Conservation (phyloP, 2,113 vertebrate species). For the Eupsittula cactorum region DNA sequence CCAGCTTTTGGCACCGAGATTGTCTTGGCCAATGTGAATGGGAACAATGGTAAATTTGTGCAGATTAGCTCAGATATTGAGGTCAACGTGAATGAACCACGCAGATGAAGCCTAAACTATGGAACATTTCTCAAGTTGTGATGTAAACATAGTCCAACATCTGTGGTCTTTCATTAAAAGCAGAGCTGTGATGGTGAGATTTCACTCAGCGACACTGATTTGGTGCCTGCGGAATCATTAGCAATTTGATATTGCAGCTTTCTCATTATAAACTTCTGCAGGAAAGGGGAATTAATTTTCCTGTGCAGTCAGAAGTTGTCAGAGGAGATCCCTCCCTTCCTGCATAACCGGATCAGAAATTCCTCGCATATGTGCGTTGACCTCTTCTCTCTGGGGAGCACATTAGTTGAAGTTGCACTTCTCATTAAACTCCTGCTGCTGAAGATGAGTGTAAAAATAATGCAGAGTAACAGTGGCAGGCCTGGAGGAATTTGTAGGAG, state of each 20-base stretch:
- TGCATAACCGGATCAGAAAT: not conserved
- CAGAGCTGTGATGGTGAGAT: not conserved
- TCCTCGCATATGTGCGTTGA: not conserved
- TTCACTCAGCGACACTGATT: not conserved
- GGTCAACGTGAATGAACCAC: not conserved
- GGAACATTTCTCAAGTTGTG: not conserved
- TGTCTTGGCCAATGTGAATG: not conserved
- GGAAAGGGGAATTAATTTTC: constrained; percentile 38
- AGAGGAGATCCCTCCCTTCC: constrained; percentile 19
- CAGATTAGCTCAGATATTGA: not conserved
- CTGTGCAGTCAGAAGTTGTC: constrained; percentile 26
- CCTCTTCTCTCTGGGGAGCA: constrained; percentile 2
- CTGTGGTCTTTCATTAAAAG: not conserved
- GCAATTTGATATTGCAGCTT: not conserved
- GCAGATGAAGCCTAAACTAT: not conserved
- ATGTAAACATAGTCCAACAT: not conserved
- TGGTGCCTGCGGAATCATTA: not conserved
- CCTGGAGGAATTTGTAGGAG: constrained; percentile 15
- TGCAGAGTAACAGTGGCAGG: not conserved
- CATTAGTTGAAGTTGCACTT: not conserved
- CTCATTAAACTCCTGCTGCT: constrained; percentile 20
- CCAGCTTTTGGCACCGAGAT: not conserved
- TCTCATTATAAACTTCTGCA: constrained; percentile 21
- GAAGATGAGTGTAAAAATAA: not conserved
- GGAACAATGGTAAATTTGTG: not conserved